Evolutionary conservation across 2,113 vertebrate species (phyloP), one percentile per base, ranked within the genome.

Genomic region (Nerophis ophidion): DNA sequence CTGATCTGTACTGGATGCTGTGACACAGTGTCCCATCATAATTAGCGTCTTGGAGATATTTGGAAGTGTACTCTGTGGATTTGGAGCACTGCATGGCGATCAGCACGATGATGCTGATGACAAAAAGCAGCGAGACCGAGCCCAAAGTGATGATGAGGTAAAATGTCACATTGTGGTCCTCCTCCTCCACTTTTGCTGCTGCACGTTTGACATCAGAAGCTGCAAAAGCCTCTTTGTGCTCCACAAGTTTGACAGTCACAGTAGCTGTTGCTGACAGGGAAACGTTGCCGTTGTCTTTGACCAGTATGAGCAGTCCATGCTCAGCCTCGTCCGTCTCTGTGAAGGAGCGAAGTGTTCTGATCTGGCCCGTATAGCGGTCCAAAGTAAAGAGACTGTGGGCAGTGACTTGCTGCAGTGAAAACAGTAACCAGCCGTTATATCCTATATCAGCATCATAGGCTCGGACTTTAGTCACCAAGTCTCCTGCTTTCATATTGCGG

Each of bases 361-460:
- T 80, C 71, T 80, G 76, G 71, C 82, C 79, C 40, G 81, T 79
- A 13, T 71, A 75, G 57, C 71, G 79, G 46, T 79, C 74, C 76
- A 84, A 56, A 75, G 40, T 54, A 75, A 84, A 81, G 15, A 84
- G 69, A 67, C 66, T 72, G 58, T 74, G 74, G 64, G 79, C 76
- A 40, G 57, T 71, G 14, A 71, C 56, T 72, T 77, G 54, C 53
- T 72, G 68, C n/a, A 84, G 55, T 57, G 79, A 77, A 53, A 72
- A 83, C 6, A 78, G 71, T 34, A 84, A 33, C 71, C 81, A 81
- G 57, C 77, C 80, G 26, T 83, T 85, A 52, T 83, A 82, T 66
- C 83, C 81, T 36, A 81, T 70, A 74, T 85, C 83, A 66, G 83
- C 74, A 4, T 85, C 83, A 55, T 38, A 81, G 56, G 81, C 79